These are phyloP conservation scores for Leptobrachium leishanense DNA, from an alignment of 2,113 vertebrate genomes.

Conservation along the genomic window DNA sequence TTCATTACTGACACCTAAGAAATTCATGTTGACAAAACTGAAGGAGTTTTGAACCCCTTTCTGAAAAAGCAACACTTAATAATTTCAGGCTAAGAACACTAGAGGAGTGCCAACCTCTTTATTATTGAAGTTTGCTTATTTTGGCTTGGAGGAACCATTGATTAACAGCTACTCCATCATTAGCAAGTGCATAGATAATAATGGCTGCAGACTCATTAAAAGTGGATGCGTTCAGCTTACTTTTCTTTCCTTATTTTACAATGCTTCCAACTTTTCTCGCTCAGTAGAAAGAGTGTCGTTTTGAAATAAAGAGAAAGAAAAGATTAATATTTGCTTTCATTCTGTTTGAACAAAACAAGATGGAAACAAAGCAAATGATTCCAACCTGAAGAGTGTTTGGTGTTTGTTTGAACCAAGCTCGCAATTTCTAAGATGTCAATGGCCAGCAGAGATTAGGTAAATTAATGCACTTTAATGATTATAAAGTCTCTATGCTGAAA, in stretches of 20 bases:
- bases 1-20: no score
- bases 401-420: conserved; percentile 37
- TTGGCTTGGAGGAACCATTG: no score
- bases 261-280: conserved; percentile 24
- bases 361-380: conserved; percentile 30
- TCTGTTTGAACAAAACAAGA: conserved; percentile 32
- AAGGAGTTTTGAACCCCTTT: no score
- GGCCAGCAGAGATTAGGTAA: conserved; percentile 30
- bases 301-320: conserved; percentile 48
- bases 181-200: no score
- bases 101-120: no score
- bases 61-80: no score
- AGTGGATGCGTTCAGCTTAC: conserved; percentile 23
- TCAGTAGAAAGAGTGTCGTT: conserved; percentile 61
- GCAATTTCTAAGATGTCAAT: conserved; percentile 34
- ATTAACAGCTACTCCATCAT: no score
- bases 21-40: no score
- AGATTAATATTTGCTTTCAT: conserved; percentile 21
- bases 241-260: neutral
- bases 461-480: conserved; percentile 25
- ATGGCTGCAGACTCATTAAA: conserved; percentile 1
- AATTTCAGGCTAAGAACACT: no score
- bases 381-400: conserved; percentile 46
- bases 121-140: no score
- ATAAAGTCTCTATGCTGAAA: conserved; percentile 32